These are phyloP conservation scores for Melanotaenia trifasciata DNA, from an alignment of 2,797 vertebrate species.

Conservation along the genomic window DNA sequence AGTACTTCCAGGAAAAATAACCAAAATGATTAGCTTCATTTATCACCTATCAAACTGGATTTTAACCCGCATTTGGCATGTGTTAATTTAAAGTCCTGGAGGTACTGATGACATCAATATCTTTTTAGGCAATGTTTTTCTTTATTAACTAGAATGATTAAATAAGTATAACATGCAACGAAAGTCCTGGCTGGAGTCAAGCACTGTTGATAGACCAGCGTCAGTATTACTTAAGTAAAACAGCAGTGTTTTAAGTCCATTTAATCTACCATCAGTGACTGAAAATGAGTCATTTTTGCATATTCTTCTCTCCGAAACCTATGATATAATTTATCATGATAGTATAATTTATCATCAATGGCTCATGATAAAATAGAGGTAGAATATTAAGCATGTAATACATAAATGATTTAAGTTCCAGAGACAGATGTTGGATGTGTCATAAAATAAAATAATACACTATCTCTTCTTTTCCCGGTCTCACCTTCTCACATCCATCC, in stretches of 20 bases:
- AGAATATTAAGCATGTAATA: not conserved
- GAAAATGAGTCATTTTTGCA: not conserved
- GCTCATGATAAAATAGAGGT: not conserved
- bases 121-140: not conserved
- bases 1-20: too few relatives aligned
- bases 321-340: not conserved
- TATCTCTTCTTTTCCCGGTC: not conserved
- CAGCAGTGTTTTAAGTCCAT: not conserved
- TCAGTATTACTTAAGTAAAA: not conserved
- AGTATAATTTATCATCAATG: not conserved
- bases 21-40: too few relatives aligned
- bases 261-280: not conserved
- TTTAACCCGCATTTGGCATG: too few relatives aligned
- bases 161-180: not conserved
- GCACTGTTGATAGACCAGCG: not conserved
- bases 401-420: not conserved
- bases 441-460: not conserved
- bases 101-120: not conserved
- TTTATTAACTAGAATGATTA: not conserved
- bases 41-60: too few relatives aligned
- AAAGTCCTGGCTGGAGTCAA: not conserved
- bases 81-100: not conserved
- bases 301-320: not conserved
- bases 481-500: conserved; percentile 96
- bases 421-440: not conserved